Base-by-base conservation (phyloP, 2,113 vertebrate species). In the Mustela nigripes region DNA sequence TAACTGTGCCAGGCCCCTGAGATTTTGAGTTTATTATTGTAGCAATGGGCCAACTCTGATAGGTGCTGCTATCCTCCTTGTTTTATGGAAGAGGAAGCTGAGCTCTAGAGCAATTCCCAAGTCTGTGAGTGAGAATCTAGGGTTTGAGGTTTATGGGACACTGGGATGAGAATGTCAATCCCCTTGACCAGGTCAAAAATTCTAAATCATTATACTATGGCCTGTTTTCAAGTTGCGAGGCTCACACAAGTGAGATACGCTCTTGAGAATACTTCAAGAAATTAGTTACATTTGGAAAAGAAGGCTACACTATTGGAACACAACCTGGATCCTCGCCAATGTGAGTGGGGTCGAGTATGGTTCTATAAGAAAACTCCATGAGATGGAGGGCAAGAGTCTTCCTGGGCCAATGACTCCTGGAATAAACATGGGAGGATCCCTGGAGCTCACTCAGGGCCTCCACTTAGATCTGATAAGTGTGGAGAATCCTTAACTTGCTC, bases 61-160 rank as follows among this genome's bases (percentile, higher is more conserved):
- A 71, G 82, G 53, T 88, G 15, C 21, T 0, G 21, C 7, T 33
- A 58, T 36, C n/a, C 28, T 56, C 36, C 53, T 83, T 4, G 12
- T 80, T 67, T 87, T 16, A 26, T 15, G 60, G 39, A 97, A 91
- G 71, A 79, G 76, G 95, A 97, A 96, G 71, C 48, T 73, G 60
- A 79, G 42, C 53, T 36, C 81, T 50, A 33, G 53, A 45, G 78
- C 89, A 91, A 26, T 81, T 67, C 63, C 18, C 24, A 9, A 33
- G 42, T 62, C 33, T 21, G 11, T 80, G 10, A 89, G 15, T 36
- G 39, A 89, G 33, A 93, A 85, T 36, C 42, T 88, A 74, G 56
- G 48, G 26, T 73, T 97, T 97, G 83, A 96, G 78, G 76, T 93
- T 82, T 84, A 33, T 21, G 62, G 39, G 36, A 21, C 12, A 10